Conservation (phyloP, 2,888 invertebrate genomes). For the Phytoseiulus persimilis region DNA sequence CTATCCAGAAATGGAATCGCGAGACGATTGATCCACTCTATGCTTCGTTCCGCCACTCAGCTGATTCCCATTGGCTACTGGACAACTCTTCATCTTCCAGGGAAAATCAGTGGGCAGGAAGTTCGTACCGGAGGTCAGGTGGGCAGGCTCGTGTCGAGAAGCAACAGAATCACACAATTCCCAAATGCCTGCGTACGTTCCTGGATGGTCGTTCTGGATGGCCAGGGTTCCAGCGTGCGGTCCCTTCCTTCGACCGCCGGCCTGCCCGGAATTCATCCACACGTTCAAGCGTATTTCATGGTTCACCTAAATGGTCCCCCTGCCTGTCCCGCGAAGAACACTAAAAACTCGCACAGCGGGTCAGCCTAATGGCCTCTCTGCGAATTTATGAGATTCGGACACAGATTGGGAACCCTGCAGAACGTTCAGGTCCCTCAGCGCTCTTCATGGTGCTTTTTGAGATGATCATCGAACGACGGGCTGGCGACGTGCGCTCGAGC, state of each 20-base stretch:
- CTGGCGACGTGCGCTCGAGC: background rate
- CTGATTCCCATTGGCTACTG: background rate
- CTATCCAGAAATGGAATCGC: background rate
- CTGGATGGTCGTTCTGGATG: background rate
- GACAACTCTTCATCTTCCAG: background rate
- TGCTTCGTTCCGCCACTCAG: background rate
- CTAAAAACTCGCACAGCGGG: background rate
- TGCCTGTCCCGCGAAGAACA: too few relatives aligned
- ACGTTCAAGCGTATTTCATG: background rate
- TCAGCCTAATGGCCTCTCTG: background rate
- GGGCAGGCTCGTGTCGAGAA: background rate
- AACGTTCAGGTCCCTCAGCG: background rate
- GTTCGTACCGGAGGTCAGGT: background rate
- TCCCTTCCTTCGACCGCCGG: background rate
- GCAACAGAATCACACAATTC: background rate
- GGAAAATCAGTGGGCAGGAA: background rate
- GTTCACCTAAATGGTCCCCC: background rate
- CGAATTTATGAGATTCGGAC: background rate
- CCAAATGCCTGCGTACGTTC: background rate
- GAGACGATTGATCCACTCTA: background rate
- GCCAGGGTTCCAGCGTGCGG: too few relatives aligned
- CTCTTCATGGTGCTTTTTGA: background rate
- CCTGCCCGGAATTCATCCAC: background rate
- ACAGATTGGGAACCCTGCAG: too few relatives aligned
- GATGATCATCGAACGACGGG: background rate